Evolutionary conservation across 2,113 vertebrate genomes (phyloP).

Genomic region (Rhabdomys dilectus): DNA sequence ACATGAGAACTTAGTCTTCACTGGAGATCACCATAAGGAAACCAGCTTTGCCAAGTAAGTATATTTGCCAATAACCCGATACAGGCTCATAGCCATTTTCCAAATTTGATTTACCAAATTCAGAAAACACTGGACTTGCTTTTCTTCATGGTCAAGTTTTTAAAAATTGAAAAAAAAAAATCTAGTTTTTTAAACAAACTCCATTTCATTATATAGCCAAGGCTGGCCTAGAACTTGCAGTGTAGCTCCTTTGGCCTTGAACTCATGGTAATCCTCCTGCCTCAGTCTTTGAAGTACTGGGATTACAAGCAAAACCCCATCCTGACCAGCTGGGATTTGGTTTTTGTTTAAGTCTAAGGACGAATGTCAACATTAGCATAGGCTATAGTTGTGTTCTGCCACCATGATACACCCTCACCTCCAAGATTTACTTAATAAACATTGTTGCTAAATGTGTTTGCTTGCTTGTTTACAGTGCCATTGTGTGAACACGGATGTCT

Average conservation of each 20-base stretch:
- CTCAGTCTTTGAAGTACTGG: neutral
- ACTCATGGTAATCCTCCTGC: neutral
- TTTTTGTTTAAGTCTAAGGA: neutral
- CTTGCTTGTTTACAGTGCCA: too few species aligned
- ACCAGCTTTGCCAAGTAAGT: neutral
- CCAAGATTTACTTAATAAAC: neutral
- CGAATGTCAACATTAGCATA: neutral
- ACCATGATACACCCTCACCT: neutral
- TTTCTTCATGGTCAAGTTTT: neutral
- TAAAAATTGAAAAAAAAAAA: neutral
- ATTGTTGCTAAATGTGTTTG: too few species aligned
- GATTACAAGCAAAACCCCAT: neutral
- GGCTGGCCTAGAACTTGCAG: neutral
- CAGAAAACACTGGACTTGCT: neutral
- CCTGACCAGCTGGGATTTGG: neutral
- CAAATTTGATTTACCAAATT: conserved; percentile 3
- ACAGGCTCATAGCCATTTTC: neutral
- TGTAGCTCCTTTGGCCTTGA: neutral
- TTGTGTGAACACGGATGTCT: neutral
- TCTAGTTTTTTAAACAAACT: neutral
- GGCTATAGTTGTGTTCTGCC: neutral
- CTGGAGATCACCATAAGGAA: neutral
- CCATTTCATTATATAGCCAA: neutral
- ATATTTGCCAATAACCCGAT: neutral
- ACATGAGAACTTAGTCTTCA: neutral